These are phyloP conservation scores for Lamellibrachia luymesi DNA, from an alignment of 1,140 invertebrate species.

Conservation along the genomic window DNA sequence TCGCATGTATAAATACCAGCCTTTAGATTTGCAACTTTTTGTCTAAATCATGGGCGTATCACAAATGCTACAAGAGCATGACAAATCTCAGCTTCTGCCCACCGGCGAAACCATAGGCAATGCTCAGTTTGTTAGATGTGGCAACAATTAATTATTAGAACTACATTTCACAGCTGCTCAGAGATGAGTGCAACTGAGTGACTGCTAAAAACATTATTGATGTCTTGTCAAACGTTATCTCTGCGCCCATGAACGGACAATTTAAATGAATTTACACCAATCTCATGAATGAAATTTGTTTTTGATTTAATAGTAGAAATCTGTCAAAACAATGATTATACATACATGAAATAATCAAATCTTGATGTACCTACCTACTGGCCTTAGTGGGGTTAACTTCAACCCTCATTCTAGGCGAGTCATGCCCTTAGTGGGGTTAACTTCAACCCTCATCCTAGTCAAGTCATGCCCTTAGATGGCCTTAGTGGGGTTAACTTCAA, in stretches of 20 bases:
- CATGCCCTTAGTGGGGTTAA: too few species aligned
- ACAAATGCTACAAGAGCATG: neutral
- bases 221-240: neutral
- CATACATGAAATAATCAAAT: too few species aligned
- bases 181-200: neutral
- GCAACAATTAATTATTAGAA: neutral
- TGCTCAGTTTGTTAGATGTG: neutral
- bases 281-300: neutral
- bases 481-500: too few species aligned
- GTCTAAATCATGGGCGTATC: neutral
- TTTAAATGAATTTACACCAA: neutral
- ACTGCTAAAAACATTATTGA: neutral
- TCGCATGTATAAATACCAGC: too few species aligned
- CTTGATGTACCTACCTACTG: too few species aligned
- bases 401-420: too few species aligned
- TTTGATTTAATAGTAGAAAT: neutral
- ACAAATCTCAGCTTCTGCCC: neutral
- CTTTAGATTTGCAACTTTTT: neutral
- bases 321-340: slow-evolving; percentile 6
- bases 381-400: too few species aligned
- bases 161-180: neutral
- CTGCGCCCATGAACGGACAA: neutral
- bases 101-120: neutral
- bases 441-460: too few species aligned
- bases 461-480: too few species aligned